phyloP scores from a whole-genome alignment of 2,797 vertebrate genomes.

The Onychomys torridus region DNA sequence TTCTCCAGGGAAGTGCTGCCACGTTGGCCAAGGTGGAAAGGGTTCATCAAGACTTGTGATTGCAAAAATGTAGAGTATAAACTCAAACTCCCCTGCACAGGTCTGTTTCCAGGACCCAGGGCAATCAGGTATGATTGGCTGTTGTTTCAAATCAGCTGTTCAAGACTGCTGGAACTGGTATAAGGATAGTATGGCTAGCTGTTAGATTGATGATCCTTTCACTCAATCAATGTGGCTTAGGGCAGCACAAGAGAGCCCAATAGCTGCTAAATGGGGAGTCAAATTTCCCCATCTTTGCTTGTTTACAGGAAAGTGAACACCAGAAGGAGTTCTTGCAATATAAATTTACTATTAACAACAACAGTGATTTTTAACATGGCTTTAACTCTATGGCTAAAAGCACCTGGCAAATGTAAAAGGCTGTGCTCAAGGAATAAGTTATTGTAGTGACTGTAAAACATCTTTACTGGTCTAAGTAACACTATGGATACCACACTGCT shows the following conservation, averaged over 20 bases:
- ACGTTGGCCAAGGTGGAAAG: neutral
- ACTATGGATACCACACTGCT: neutral
- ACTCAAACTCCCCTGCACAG: neutral
- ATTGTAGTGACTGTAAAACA: slow-evolving; percentile 45
- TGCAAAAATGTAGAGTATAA: neutral
- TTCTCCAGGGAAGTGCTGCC: neutral
- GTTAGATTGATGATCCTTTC: neutral
- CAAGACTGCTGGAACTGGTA: neutral
- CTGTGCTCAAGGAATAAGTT: slow-evolving; percentile 9
- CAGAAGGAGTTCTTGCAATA: neutral
- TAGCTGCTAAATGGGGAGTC: neutral
- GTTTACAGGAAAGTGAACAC: neutral
- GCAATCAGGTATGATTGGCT: neutral
- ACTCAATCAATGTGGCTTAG: neutral
- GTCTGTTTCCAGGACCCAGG: neutral
- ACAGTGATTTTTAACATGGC: neutral
- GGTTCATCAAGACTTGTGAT: neutral
- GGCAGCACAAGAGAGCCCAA: neutral
- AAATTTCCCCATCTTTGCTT: neutral
- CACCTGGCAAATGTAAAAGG: slow-evolving; percentile 48
- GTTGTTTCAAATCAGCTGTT: neutral
- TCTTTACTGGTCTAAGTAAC: slow-evolving; percentile 41
- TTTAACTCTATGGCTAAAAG: slow-evolving; percentile 15
- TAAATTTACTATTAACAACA: neutral
- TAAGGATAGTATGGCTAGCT: neutral